Conservation (phyloP, 2,797 vertebrate genomes). For the Oreochromis grahami region DNA sequence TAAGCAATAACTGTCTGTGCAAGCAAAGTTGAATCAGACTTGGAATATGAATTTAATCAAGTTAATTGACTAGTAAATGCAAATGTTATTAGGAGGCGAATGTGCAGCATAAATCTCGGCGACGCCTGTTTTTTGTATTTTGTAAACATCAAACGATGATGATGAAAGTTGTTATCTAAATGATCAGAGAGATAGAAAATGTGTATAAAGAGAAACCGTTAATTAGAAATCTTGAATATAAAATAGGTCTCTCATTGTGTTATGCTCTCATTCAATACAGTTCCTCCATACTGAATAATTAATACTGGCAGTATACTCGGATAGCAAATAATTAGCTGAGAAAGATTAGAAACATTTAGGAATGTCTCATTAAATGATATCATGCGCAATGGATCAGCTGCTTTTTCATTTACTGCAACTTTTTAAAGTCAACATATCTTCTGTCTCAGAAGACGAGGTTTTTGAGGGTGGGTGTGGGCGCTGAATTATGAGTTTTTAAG, state of each 20-base stretch:
- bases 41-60: conserved; percentile 69
- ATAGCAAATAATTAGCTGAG: conserved; percentile 49
- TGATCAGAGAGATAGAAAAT: conserved; percentile 60
- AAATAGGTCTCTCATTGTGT: conserved; percentile 43
- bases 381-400: neutral
- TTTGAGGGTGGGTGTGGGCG: neutral
- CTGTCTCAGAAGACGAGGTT: neutral
- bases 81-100: conserved; percentile 60
- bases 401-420: conserved; percentile 12
- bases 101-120: conserved; percentile 52
- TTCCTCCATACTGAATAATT: conserved; percentile 42
- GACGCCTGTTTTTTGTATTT: conserved; percentile 45
- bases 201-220: conserved; percentile 50
- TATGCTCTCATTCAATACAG: conserved; percentile 33
- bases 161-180: conserved; percentile 66
- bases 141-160: conserved; percentile 70
- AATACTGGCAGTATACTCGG: conserved; percentile 26
- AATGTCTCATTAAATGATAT: conserved; percentile 2
- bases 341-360: conserved; percentile 37
- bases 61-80: conserved; percentile 75
- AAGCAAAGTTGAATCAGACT: conserved; percentile 53
- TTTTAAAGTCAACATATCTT: neutral
- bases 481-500: conserved; percentile 27
- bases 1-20: conserved; percentile 38
- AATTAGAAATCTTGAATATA: conserved; percentile 64